Conservation (phyloP, 2,888 invertebrate species). For the Petrolisthes manimaculis region DNA sequence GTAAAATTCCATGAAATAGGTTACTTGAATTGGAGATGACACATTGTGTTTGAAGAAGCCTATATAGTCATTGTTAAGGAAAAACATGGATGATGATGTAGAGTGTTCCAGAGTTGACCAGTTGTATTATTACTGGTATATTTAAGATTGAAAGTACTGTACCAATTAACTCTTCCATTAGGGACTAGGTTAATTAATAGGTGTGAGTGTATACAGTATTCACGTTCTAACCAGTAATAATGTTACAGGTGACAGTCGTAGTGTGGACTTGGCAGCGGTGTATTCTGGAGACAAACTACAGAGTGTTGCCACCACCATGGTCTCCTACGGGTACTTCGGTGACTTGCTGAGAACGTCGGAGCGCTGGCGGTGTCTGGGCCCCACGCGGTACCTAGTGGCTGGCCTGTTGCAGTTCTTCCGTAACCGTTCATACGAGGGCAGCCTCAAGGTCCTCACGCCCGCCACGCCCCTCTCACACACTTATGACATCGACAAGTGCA, state of each 20-base stretch:
- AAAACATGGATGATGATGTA: no score
- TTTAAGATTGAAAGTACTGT: neutral
- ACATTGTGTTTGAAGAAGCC: no score
- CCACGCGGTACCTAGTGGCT: constrained; percentile 83
- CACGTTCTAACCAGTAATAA: neutral
- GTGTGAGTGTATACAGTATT: neutral
- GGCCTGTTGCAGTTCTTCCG: constrained; percentile 70
- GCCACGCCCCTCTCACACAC: constrained; percentile 36
- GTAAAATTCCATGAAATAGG: no score
- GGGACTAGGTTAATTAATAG: neutral
- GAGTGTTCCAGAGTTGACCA: no score
- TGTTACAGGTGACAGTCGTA: constrained; percentile 76
- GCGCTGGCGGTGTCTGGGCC: constrained; percentile 87
- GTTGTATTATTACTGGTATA: neutral
- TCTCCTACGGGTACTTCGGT: constrained; percentile 88
- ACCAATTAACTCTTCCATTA: no score
- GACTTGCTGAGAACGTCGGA: constrained; percentile 86
- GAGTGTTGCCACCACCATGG: constrained; percentile 80
- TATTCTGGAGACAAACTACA: constrained; percentile 76
- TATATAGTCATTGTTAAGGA: no score
- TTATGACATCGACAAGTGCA: constrained; percentile 30
- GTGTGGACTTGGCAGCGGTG: constrained; percentile 83
- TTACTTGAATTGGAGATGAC: no score
- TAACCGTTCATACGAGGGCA: constrained; percentile 67
- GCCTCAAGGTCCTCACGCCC: constrained; percentile 44